Conservation (phyloP, 1,140 invertebrate genomes). For the Steinernema khuongi region DNA sequence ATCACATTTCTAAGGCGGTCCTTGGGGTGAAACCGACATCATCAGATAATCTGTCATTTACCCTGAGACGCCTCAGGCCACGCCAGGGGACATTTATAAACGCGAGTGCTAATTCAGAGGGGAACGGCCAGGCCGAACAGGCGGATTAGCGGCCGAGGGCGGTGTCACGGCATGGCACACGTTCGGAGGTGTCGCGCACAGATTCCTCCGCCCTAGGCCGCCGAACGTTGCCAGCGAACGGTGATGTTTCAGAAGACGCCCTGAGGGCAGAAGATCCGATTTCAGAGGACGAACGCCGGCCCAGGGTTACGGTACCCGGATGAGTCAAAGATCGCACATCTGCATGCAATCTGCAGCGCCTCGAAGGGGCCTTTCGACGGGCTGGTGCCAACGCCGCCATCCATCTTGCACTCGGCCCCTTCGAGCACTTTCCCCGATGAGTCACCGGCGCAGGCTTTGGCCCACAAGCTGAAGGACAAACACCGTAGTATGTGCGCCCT, state of each 20-base stretch:
- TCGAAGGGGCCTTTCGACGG: background rate
- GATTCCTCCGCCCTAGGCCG: too few relatives aligned
- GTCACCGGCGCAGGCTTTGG: background rate
- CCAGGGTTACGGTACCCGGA: background rate
- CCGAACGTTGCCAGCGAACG: too few relatives aligned
- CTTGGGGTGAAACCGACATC: too few relatives aligned
- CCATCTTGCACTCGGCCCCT: background rate
- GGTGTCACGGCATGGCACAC: background rate
- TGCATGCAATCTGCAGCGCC: background rate
- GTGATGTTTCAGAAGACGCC: background rate
- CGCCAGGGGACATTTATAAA: background rate
- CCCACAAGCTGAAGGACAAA: background rate
- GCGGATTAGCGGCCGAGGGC: background rate
- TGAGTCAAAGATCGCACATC: too few relatives aligned
- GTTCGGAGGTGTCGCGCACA: too few relatives aligned
- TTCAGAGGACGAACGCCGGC: background rate
- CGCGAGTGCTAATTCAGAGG: background rate
- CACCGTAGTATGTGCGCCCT: background rate
- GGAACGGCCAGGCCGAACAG: background rate
- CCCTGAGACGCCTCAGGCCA: too few relatives aligned
- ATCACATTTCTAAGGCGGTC: too few relatives aligned
- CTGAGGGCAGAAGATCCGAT: background rate
- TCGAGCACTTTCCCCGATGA: background rate
- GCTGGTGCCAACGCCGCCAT: conserved; percentile 6
- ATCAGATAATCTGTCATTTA: too few relatives aligned